These are phyloP conservation scores for Papio anubis DNA, from an alignment of 2,113 vertebrate genomes.

Conservation along the genomic window DNA sequence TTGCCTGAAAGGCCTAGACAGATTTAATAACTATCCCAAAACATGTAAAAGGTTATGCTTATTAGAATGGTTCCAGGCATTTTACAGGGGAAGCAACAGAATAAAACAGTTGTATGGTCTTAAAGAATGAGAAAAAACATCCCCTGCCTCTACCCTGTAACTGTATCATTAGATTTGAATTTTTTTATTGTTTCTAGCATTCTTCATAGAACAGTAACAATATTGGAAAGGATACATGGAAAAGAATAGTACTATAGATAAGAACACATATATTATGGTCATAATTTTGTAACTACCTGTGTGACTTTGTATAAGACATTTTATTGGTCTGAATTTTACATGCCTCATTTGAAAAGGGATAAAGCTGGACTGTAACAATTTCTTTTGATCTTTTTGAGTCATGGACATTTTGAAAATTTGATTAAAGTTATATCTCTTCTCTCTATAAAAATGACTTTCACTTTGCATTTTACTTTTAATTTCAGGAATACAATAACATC, in stretches of 20 bases:
- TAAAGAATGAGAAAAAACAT: neutral
- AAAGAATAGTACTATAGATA: neutral
- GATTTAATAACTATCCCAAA: conserved; percentile 9
- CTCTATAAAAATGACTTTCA: neutral
- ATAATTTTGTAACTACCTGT: neutral
- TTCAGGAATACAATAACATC: neutral
- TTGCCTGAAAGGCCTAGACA: neutral
- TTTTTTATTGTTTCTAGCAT: neutral
- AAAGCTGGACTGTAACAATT: neutral
- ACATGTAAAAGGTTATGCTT: neutral
- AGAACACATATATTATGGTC: neutral
- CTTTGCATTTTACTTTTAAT: neutral
- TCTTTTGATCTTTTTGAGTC: neutral
- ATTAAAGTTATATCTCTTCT: neutral
- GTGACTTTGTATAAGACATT: neutral
- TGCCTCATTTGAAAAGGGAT: neutral
- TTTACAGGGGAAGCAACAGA: neutral
- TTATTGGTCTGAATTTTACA: neutral
- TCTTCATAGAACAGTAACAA: neutral
- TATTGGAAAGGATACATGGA: neutral
- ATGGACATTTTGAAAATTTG: neutral
- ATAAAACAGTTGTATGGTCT: neutral
- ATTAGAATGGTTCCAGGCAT: neutral
- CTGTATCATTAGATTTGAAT: neutral
- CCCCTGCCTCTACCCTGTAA: neutral